Percentiles rank a stretch among this genome's conserved stretches.
phyloP scores from a whole-genome alignment of 2,888 invertebrate genomes.

The Caenorhabditis japonica region DNA sequence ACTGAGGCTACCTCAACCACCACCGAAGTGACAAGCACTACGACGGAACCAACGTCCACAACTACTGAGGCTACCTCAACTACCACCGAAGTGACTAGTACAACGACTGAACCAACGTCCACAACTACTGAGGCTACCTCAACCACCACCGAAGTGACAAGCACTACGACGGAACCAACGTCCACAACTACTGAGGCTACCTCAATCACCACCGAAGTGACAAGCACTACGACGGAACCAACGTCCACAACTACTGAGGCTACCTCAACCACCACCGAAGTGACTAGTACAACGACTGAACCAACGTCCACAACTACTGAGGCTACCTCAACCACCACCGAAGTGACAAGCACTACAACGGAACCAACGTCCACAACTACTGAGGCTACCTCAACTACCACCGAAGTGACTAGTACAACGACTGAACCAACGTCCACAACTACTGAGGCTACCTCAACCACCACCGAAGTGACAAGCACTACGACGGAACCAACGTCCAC shows the following conservation, averaged over 20 bases:
- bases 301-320: background rate
- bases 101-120: constrained; percentile 6
- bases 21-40: background rate
- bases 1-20: constrained; percentile 7
- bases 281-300: constrained; percentile 1
- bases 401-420: background rate
- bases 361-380: constrained; percentile 5
- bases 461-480: constrained; percentile 1
- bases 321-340: constrained; percentile 1
- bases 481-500: constrained; percentile 11
- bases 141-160: constrained; percentile 1
- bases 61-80: constrained; percentile 15
- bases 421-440: constrained; percentile 5
- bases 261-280: background rate
- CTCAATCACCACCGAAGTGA: background rate
- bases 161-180: background rate
- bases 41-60: background rate
- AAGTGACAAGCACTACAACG: background rate
- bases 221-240: no score
- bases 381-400: constrained; percentile 4
- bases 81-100: constrained; percentile 2
- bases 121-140: constrained; percentile 6
- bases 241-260: no score
- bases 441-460: constrained; percentile 5
- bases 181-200: background rate